Evolutionary conservation across 2,113 vertebrate genomes (phyloP).

Genomic region (Dryoscopus gambensis): DNA sequence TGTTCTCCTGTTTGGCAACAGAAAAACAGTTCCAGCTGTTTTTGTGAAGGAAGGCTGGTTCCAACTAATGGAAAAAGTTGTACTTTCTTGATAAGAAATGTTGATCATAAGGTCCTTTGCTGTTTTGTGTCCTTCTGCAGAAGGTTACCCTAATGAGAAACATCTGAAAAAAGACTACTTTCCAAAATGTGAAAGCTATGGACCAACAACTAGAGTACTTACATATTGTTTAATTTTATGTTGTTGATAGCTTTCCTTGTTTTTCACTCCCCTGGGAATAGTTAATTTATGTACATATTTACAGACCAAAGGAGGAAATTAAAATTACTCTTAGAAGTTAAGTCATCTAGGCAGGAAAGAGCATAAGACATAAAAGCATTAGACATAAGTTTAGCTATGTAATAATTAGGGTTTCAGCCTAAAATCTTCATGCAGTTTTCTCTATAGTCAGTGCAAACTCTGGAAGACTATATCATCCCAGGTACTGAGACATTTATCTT

Average conservation of each 20-base stretch:
- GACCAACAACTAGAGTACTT: neutral
- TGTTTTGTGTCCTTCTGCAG: neutral
- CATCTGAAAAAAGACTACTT: neutral
- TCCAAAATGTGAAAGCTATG: neutral
- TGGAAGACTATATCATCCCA: neutral
- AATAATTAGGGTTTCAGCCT: neutral
- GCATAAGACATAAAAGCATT: too few relatives aligned
- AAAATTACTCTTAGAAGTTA: neutral
- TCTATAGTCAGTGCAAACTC: neutral
- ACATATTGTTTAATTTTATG: neutral
- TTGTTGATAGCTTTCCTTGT: neutral
- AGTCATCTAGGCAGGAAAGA: neutral
- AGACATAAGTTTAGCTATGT: neutral
- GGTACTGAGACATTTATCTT: neutral
- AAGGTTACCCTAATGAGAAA: neutral
- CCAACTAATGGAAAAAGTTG: neutral
- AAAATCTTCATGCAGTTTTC: neutral
- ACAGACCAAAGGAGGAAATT: neutral
- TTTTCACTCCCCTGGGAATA: neutral
- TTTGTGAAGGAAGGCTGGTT: neutral
- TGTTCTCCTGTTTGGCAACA: neutral
- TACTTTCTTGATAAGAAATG: neutral
- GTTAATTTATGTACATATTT: neutral
- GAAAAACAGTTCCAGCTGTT: neutral
- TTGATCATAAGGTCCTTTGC: neutral